Evolutionary conservation across 2,113 vertebrate species (phyloP), one percentile per base, ranked within the genome.

Genomic region (human (Homo sapiens)): DNA sequence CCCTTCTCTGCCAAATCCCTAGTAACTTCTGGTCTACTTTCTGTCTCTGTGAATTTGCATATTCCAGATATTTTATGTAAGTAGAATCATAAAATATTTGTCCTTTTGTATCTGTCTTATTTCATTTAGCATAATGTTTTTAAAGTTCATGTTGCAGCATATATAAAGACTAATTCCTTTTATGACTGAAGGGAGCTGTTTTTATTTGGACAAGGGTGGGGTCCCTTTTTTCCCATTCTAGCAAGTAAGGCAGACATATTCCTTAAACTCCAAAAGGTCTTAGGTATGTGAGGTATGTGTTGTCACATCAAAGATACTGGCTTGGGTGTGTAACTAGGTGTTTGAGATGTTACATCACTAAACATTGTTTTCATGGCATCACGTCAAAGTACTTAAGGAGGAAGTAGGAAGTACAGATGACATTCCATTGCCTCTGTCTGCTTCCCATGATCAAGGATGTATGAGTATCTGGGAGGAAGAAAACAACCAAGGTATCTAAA

Each of bases 331-430:
- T 95, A 48, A 84, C 57, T 92, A 70, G n/a, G 73, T 94, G 50
- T 94, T 96, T 80, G 52, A 79, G 68, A 78, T 92, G 30, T 40
- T 86, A 0, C 27, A 5, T 78, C 23, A 94, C 80, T 93, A 83
- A 96, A 90, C 80, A 75, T 75, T 82, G 55, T 88, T 96, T 86
- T 93, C 38, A 14, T 95, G 52, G 17, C 40, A 88, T 90, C 79
- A 87, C 87, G 61, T 32, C 20, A 78, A 1, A 13, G 2, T 92
- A 22, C 16, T 86, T 90, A 14, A 94, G n/a, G 23, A 86, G 35
- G 85, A 96, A 92, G 30, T 30, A 72, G 50, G 64, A 96, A 86
- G 48, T 76, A 94, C 38, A 94, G 38, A 61, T 92, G 55, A 75
- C 68, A 83, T 94, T 97, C 72, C 64, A 84, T 52, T 96, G 27